Evolutionary conservation across 2,797 vertebrate species (phyloP).

Genomic region (Peromyscus melanophrys): DNA sequence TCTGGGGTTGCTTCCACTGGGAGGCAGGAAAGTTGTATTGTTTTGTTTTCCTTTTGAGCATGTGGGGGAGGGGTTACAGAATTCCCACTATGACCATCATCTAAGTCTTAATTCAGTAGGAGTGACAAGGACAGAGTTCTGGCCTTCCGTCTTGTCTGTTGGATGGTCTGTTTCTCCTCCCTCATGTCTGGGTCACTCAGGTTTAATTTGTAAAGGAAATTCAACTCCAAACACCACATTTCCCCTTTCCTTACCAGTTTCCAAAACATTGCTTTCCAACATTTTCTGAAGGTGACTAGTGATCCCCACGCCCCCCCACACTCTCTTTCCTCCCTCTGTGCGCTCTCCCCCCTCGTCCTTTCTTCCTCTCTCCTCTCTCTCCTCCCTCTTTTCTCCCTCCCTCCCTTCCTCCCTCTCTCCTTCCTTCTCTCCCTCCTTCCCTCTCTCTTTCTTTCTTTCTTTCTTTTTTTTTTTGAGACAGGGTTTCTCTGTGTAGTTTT

Average conservation of each 20-base stretch:
- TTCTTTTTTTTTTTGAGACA: no score
- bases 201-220: no score
- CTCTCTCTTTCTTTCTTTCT: no score
- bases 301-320: accelerated
- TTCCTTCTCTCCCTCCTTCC: accelerated
- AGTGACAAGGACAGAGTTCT: not conserved
- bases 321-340: not conserved
- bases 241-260: not conserved
- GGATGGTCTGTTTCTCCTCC: not conserved
- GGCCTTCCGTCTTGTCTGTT: not conserved
- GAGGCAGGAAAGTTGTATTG: not conserved
- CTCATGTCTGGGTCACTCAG: not conserved
- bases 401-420: accelerated
- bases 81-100: not conserved
- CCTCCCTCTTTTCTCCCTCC: no score
- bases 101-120: not conserved
- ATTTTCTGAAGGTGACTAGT: not conserved
- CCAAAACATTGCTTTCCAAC: not conserved
- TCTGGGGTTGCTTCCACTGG: not conserved
- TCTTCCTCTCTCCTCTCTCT: not conserved
- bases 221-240: not conserved
- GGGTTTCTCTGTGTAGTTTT: no score
- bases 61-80: not conserved
- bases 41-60: not conserved
- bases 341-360: no score